These are phyloP conservation scores for Deilephila porcellus DNA, from an alignment of 2,888 invertebrate genomes.

Conservation along the genomic window DNA sequence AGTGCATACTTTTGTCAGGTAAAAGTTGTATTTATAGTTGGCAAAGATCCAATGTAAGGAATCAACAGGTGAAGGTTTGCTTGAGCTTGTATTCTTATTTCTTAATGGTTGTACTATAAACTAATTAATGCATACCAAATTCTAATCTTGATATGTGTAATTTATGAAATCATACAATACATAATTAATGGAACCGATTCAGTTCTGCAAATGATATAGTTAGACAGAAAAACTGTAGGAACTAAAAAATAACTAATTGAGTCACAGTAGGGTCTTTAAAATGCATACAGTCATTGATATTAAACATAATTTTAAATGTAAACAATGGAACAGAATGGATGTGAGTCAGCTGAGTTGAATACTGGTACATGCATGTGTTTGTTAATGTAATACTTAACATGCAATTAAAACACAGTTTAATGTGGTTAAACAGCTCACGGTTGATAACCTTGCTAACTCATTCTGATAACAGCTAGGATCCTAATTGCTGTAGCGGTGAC, in stretches of 20 bases:
- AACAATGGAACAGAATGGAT: neutral
- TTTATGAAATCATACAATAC: no score
- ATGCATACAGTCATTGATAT: slow-evolving; percentile 5
- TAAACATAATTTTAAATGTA: slow-evolving; percentile 2
- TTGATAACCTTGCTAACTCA: slow-evolving; percentile 18
- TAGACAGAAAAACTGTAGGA: neutral
- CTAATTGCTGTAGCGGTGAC: slow-evolving; percentile 4
- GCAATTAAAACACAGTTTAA: slow-evolving; percentile 21
- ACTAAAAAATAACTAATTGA: neutral
- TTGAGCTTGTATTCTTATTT: neutral
- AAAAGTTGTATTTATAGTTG: slow-evolving; percentile 1
- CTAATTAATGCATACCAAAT: no score
- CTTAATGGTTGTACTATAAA: no score
- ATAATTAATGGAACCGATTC: no score
- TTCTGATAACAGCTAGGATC: neutral
- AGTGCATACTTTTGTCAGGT: neutral
- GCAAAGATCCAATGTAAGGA: slow-evolving; percentile 3
- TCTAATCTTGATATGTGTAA: no score
- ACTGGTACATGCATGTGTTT: neutral
- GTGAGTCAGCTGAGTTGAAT: slow-evolving; percentile 7
- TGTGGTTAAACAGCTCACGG: slow-evolving; percentile 14
- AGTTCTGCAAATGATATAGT: no score
- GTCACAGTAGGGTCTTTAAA: neutral
- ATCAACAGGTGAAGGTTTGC: slow-evolving; percentile 16
- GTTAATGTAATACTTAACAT: slow-evolving; percentile 22